Evolutionary conservation across 2,888 invertebrate species (phyloP).

Genomic region (Eupithecia subfuscata): DNA sequence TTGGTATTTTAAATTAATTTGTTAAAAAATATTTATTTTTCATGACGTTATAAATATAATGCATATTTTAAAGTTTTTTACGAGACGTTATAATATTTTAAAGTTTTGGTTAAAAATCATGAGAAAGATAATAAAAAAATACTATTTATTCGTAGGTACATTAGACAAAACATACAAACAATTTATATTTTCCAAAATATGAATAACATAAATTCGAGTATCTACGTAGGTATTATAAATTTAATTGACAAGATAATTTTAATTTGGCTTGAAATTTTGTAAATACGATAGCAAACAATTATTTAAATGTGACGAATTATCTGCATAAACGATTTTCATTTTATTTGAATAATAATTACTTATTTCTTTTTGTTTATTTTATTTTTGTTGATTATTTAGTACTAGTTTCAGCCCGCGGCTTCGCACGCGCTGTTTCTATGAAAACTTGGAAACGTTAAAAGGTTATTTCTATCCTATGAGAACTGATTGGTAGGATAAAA

Average conservation of each 20-base stretch:
- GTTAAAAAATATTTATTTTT: too few species aligned
- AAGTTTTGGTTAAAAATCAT: background rate
- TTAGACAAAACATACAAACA: background rate
- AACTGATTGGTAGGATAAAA: too few species aligned
- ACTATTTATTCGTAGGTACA: background rate
- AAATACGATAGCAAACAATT: background rate
- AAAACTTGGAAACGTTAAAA: too few species aligned
- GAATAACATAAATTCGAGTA: background rate
- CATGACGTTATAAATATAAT: too few species aligned
- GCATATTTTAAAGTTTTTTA: too few species aligned
- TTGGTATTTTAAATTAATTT: too few species aligned
- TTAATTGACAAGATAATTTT: background rate
- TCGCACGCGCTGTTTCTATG: too few species aligned
- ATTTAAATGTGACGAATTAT: background rate
- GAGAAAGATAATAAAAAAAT: background rate
- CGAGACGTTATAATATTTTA: background rate
- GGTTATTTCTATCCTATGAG: too few species aligned
- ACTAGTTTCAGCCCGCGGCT: too few species aligned
- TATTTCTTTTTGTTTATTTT: too few species aligned
- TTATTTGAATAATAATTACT: background rate
- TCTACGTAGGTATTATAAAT: background rate
- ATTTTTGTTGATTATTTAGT: too few species aligned
- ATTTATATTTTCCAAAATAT: background rate
- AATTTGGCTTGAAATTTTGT: background rate
- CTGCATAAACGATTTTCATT: background rate